phyloP scores from a whole-genome alignment of 2,113 vertebrate species.

The Clupea harengus region DNA sequence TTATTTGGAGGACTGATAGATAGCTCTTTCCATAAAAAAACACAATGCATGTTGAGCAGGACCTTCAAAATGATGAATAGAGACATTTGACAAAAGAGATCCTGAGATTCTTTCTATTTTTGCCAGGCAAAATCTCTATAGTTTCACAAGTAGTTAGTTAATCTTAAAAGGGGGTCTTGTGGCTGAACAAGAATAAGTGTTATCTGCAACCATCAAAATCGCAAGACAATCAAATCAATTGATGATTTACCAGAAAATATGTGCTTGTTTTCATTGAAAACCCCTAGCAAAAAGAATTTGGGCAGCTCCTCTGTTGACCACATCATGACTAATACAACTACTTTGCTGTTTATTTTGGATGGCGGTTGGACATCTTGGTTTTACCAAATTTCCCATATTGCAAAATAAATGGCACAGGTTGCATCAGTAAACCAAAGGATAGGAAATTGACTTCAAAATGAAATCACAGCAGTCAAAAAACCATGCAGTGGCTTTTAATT shows the following conservation, averaged over 20 bases:
- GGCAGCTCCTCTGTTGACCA: not conserved
- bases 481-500: not conserved
- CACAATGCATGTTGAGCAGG: no score
- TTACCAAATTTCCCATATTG: slow-evolving; percentile 17
- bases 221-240: not conserved
- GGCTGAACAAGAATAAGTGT: not conserved
- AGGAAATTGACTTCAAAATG: not conserved
- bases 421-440: not conserved
- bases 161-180: not conserved
- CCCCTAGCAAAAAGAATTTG: not conserved
- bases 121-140: not conserved
- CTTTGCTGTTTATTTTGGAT: not conserved
- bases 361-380: not conserved
- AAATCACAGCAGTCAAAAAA: not conserved
- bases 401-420: not conserved
- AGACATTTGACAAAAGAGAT: not conserved
- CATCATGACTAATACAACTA: not conserved
- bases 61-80: no score
- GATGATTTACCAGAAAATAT: not conserved
- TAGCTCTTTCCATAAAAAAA: no score
- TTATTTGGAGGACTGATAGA: not conserved
- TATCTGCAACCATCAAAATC: not conserved
- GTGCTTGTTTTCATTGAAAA: not conserved
- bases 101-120: not conserved
- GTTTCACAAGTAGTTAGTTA: not conserved